Evolutionary conservation across 2,797 vertebrate species (phyloP), one percentile per base, ranked within the genome.

Genomic region (Scleropages formosus): DNA sequence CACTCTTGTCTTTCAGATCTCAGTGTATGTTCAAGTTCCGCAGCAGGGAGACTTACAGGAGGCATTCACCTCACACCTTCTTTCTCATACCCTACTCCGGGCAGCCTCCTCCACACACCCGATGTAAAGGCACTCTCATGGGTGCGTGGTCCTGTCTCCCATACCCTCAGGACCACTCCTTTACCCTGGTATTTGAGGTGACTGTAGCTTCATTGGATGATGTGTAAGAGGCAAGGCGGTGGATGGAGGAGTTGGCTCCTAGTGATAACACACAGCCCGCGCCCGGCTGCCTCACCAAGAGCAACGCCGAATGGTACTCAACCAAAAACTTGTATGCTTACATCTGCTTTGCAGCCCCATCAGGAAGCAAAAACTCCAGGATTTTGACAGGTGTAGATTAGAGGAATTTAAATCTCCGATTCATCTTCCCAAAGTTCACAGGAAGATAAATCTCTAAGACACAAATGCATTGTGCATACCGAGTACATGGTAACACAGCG

Each of bases 351-450:
- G 51, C 18, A 49, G 69, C 71, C 44, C 63, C 22, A 62, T 79
- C 63, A 79, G 68, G 27, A 20, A 76, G 27, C 58, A 64, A 66
- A 81, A 69, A 79, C 79, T 58, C 53, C 63, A 68, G 68, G 47
- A 3, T 62, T 51, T 46, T 31, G 11, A 27, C 26, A n/a, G 26
- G 24, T 60, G 9, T 12, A n/a, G 13, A 39, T 44, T n/a, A 74
- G 61, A 64, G 12, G 11, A 63, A 61, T 73, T 63, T 62, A 53
- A 65, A 63, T 63, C 72, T 78, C 71, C 53, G 20, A 72, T 53
- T 20, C 72, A 59, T 72, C 18, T 68, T 49, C 39, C 71, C 64
- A 70, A 76, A 83, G 80, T 77, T 77, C 74, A 64, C 60, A 31
- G 22, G 58, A 53, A 78, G 71, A 76, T 24, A 75, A 80, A 31